A percentile compares a stretch with the other conserved stretches of the same genome.
phyloP scores from a whole-genome alignment of 2,888 invertebrate species.

The Hydraecia micacea region DNA sequence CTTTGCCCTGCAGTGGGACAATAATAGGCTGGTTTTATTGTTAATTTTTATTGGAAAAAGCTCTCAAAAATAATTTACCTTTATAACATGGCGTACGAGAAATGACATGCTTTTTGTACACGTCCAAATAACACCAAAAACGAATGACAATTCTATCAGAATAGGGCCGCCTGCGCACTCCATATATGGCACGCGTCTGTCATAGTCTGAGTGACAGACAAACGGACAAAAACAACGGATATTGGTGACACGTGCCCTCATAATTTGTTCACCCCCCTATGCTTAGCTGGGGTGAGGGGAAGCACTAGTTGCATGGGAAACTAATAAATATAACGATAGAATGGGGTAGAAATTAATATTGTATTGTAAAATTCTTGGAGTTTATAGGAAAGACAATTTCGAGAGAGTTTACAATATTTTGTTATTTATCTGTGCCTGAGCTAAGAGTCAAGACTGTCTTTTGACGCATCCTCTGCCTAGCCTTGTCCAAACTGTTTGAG shows the following conservation, averaged over 20 bases:
- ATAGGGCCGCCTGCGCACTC: constrained; percentile 34
- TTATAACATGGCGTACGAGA: neutral
- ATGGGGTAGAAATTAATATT: constrained; percentile 41
- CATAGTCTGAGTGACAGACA: constrained; percentile 73
- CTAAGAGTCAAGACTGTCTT: neutral
- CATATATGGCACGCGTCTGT: constrained; percentile 53
- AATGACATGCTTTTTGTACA: neutral
- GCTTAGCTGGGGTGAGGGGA: constrained; percentile 53
- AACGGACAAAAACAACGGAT: constrained; percentile 78
- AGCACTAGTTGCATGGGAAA: constrained; percentile 64
- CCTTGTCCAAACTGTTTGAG: neutral
- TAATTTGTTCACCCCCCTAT: constrained; percentile 72
- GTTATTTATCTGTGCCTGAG: neutral
- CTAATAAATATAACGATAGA: constrained; percentile 30
- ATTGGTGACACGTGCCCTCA: constrained; percentile 78
- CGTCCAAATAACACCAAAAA: constrained; percentile 26
- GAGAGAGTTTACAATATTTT: neutral
- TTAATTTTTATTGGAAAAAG: neutral
- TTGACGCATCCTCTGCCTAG: neutral
- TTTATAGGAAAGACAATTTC: neutral
- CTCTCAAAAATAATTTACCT: neutral
- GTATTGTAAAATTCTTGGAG: neutral
- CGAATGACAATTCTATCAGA: constrained; percentile 28
- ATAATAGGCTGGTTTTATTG: neutral
- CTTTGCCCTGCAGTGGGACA: neutral